Evolutionary conservation across 1,140 invertebrate genomes (phyloP).

Genomic region (Neodiprion fabricii): DNA sequence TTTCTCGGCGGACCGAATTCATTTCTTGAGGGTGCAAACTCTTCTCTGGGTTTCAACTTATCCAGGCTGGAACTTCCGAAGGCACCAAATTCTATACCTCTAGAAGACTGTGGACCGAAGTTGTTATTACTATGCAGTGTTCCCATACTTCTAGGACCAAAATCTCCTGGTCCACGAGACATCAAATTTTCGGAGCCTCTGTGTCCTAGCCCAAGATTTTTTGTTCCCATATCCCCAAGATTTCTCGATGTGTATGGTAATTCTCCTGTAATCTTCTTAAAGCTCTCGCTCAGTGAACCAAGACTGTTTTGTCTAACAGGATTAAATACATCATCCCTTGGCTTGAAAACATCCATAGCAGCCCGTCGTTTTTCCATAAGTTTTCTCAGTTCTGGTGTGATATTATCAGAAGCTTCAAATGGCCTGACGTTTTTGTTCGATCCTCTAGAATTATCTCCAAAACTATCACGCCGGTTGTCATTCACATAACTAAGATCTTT

Average conservation of each 20-base stretch:
- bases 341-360: constrained; percentile 53
- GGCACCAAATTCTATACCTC: background rate
- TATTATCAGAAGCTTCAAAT: constrained; percentile 30
- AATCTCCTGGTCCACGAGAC: constrained; percentile 28
- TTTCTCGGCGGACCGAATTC: constrained; percentile 10
- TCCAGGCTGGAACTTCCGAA: background rate
- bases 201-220: constrained; percentile 23
- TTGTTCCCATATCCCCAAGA: constrained; percentile 13
- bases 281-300: constrained; percentile 55
- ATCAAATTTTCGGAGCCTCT: constrained; percentile 32
- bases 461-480: constrained; percentile 36
- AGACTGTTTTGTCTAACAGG: constrained; percentile 39
- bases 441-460: constrained; percentile 25
- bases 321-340: constrained; percentile 42
- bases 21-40: background rate
- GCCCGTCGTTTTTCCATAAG: constrained; percentile 56
- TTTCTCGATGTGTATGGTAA: constrained; percentile 42
- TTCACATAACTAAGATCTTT: constrained; percentile 23
- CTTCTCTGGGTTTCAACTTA: background rate
- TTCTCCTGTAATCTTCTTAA: constrained; percentile 54
- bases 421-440: constrained; percentile 30
- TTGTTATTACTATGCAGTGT: background rate
- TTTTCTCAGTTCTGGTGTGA: constrained; percentile 53
- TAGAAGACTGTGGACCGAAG: background rate
- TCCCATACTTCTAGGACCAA: constrained; percentile 18